phyloP scores from a whole-genome alignment of 2,113 vertebrate species.

The Pelmatolapia mariae region DNA sequence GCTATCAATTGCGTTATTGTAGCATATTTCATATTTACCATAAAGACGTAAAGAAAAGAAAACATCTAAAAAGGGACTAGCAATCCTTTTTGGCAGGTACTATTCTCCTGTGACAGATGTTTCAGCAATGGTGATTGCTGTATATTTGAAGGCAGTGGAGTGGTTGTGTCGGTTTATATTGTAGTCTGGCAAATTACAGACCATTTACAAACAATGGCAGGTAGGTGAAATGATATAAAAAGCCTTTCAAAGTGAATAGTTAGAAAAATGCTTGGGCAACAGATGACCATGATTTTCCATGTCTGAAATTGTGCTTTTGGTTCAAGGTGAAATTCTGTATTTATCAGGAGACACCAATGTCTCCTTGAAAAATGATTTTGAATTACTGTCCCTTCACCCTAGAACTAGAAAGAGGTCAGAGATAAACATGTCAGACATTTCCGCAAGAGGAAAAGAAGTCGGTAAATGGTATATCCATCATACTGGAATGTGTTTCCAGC shows the following conservation, averaged over 20 bases:
- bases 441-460: slow-evolving; percentile 4
- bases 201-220: background rate
- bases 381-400: background rate
- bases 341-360: background rate
- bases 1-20: background rate
- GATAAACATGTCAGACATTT: slow-evolving; percentile 23
- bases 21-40: background rate
- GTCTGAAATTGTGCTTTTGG: background rate
- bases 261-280: background rate
- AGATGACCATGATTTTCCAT: background rate
- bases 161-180: background rate
- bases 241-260: slow-evolving; percentile 1
- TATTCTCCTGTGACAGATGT: background rate
- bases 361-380: background rate
- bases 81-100: background rate
- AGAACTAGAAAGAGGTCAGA: slow-evolving; percentile 15
- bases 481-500: background rate
- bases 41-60: background rate
- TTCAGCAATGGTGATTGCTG: background rate
- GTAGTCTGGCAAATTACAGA: background rate
- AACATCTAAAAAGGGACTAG: background rate
- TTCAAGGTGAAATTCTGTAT: background rate
- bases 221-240: background rate
- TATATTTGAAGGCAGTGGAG: background rate
- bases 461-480: background rate